These are phyloP conservation scores for Caretta caretta DNA, from an alignment of 2,113 vertebrate species.

Conservation along the genomic window DNA sequence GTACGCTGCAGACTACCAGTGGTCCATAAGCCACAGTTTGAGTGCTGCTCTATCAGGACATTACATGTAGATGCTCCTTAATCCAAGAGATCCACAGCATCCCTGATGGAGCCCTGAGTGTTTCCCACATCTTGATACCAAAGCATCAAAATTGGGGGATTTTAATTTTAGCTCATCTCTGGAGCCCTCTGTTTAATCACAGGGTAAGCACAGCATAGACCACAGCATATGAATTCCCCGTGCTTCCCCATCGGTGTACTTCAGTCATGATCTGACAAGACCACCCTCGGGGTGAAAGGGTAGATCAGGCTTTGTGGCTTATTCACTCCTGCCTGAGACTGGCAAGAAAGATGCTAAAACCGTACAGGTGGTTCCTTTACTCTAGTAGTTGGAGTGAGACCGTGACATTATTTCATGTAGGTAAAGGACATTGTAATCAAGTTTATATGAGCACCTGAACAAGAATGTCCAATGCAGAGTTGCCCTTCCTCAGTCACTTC, in stretches of 20 bases:
- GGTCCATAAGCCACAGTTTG: background rate
- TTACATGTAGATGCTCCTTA: background rate
- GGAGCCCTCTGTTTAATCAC: background rate
- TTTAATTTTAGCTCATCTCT: background rate
- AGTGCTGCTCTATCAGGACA: background rate
- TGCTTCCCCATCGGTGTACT: background rate
- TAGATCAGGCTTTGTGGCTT: background rate
- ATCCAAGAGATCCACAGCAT: background rate
- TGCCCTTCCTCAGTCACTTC: slow-evolving; percentile 87
- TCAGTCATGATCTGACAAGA: background rate
- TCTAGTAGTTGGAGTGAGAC: background rate
- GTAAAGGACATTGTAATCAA: background rate
- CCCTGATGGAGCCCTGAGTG: background rate
- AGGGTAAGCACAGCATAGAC: background rate
- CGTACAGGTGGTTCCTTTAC: background rate
- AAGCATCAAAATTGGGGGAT: background rate
- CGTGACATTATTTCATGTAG: background rate
- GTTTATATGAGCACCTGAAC: slow-evolving; percentile 75
- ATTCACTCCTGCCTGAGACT: background rate
- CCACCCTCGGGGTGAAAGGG: background rate
- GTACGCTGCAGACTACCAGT: background rate
- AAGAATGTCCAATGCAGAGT: slow-evolving; percentile 85
- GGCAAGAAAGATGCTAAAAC: background rate
- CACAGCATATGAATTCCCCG: background rate
- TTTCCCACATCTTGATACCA: background rate